Conservation (phyloP, 2,888 invertebrate species). For the Oxytorus armatus region DNA sequence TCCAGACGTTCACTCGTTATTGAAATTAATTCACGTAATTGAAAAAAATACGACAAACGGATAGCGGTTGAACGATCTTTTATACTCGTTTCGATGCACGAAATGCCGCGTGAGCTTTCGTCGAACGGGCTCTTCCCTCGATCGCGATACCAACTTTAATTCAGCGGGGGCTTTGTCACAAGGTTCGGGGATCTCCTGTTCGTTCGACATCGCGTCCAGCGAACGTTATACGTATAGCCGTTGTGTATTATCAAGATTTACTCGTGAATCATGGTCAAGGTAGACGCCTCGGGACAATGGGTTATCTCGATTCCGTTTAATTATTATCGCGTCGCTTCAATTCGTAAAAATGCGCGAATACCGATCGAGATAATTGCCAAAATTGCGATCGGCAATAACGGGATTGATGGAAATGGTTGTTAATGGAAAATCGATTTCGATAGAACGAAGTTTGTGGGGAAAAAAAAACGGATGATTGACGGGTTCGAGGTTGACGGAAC, state of each 20-base stretch:
- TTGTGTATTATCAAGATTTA: conserved; percentile 21
- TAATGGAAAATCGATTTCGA: too few species aligned
- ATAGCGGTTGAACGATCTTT: neutral
- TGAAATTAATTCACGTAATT: neutral
- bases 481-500: neutral
- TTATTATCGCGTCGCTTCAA: neutral
- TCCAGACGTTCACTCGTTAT: too few species aligned
- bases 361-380: conserved; percentile 9
- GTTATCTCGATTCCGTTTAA: conserved; percentile 12
- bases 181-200: neutral
- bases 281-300: neutral
- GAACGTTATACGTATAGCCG: neutral
- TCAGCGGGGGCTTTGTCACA: conserved; percentile 26
- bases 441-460: neutral
- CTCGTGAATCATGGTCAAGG: conserved; percentile 3
- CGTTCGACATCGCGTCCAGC: neutral
- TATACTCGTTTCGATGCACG: neutral
- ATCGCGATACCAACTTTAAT: conserved; percentile 12
- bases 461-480: neutral
- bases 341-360: neutral
- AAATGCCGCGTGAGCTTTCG: neutral
- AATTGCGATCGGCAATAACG: neutral
- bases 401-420: neutral
- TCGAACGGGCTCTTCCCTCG: neutral
- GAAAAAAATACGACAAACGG: neutral